Base-by-base conservation (phyloP, 2,797 vertebrate species). In the Pangasius sanitwongsei region DNA sequence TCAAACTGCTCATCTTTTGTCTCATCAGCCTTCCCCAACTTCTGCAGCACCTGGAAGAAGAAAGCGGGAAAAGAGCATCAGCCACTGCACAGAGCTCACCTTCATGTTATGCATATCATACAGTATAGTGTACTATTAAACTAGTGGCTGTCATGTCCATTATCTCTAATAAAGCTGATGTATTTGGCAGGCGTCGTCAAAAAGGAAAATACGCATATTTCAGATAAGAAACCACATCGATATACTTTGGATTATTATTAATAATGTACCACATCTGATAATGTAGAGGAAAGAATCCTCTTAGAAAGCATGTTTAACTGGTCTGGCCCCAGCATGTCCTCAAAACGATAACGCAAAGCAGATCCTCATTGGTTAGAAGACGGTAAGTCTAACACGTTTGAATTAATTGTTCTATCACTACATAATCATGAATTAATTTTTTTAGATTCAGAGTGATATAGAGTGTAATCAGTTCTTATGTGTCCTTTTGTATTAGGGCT, bases 1-100 rank as follows among this genome's bases (percentile, higher is more conserved):
- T 99, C 98, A 94, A 99, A 99, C 93, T 99, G 98, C 89, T 99
- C 98, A 89, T 99, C 98, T 96, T 98, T 99, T 61, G 98, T 99
- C 94, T 99, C 98, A 75, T 99, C 98, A 11, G 98, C 98, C 95
- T 99, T 99, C 34, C 98, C 98, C 87, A 99, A 94, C 93, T 99
- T 99, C 94, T 99, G 98, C 93, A 98, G 96, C 2, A 98, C 97
- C 97, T 98, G 83, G 80, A 89, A 92, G 85, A n/a, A 80, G 50
- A 83, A 61, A 77, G 3, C 31, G 15, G n/a, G 50, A 61, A 20
- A 16, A 65, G 11, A 67, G 16, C 74, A 87, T 80, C 44, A 83
- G 25, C 37, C 34, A 80, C 59, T 53, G 20, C 28, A 57, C 11
- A 7, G 9, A 37, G 11, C 18, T 41, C 55, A 44, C 25, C 55